Evolutionary conservation across 1,140 invertebrate genomes (phyloP).

Genomic region (Drosophila asahinai): DNA sequence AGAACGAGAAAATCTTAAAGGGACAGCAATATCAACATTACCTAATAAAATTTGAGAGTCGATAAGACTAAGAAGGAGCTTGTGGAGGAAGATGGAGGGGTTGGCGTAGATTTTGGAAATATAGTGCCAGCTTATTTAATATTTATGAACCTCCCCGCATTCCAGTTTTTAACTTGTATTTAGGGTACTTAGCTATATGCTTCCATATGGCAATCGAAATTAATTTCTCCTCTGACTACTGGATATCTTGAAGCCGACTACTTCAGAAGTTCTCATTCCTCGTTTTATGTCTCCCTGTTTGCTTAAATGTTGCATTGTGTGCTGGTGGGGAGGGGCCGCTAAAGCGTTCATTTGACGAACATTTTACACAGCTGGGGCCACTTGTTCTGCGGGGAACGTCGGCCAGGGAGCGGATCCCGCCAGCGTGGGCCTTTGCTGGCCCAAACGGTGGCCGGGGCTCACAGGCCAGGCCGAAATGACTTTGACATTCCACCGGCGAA

Average conservation of each 20-base stretch:
- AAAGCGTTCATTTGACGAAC: conserved; percentile 81
- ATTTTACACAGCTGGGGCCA: conserved; percentile 73
- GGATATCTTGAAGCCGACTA: conserved; percentile 9
- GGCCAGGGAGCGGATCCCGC: conserved; percentile 6
- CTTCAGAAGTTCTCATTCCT: conserved; percentile 2
- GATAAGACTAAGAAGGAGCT: no score
- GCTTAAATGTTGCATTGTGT: conserved; percentile 82
- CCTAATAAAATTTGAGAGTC: no score
- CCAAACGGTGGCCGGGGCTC: conserved; percentile 27
- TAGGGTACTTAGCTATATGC: no score
- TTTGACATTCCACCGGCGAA: conserved; percentile 73
- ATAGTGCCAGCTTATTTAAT: no score
- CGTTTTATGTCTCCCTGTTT: conserved; percentile 51
- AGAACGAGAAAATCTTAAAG: no score
- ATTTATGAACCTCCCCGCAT: no score
- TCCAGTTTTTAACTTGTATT: no score
- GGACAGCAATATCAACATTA: no score
- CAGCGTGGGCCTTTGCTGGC: conserved; percentile 28
- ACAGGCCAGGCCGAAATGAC: conserved; percentile 65
- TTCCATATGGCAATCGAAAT: neutral
- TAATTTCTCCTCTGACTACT: neutral
- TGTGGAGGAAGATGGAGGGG: no score
- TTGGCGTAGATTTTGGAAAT: no score
- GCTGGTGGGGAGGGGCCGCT: conserved; percentile 49
- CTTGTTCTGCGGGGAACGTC: conserved; percentile 54